Percentiles rank a stretch among this genome's conserved stretches.
Evolutionary conservation across 2,888 invertebrate genomes (phyloP).

Genomic region (Cantharis rustica): DNA sequence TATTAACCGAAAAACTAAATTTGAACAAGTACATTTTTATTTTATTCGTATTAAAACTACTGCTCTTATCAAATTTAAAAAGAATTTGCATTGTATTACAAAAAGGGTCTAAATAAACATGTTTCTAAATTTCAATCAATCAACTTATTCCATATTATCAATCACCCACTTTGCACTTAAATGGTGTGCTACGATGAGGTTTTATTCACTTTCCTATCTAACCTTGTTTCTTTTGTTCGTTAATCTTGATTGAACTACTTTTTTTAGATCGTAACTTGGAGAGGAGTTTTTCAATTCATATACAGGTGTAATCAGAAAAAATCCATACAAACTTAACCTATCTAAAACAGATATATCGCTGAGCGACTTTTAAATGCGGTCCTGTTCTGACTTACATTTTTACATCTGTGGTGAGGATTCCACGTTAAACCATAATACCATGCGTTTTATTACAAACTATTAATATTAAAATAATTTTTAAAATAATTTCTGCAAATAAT

Average conservation of each 20-base stretch:
- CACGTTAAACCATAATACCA: background rate
- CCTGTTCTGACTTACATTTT: no score
- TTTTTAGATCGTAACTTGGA: constrained; percentile 32
- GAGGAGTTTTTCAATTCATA: constrained; percentile 19
- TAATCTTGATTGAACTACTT: constrained; percentile 44
- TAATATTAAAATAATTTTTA: background rate
- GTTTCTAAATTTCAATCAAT: constrained; percentile 38
- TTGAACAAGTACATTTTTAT: background rate
- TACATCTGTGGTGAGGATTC: background rate
- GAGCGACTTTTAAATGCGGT: no score
- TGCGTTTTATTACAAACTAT: background rate
- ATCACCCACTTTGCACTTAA: constrained; percentile 41
- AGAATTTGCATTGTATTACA: background rate
- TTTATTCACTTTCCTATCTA: constrained; percentile 40
- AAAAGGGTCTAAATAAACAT: constrained; percentile 10
- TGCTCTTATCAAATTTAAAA: background rate
- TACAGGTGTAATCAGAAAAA: constrained; percentile 7
- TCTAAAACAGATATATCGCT: background rate
- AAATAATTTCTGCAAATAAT: background rate
- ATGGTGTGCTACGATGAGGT: constrained; percentile 34
- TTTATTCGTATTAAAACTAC: background rate
- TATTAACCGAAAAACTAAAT: background rate
- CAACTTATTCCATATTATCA: constrained; percentile 40
- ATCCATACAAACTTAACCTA: background rate
- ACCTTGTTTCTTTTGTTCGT: constrained; percentile 38